Conservation (phyloP, 1,140 invertebrate species). For the Telenomus remus region DNA sequence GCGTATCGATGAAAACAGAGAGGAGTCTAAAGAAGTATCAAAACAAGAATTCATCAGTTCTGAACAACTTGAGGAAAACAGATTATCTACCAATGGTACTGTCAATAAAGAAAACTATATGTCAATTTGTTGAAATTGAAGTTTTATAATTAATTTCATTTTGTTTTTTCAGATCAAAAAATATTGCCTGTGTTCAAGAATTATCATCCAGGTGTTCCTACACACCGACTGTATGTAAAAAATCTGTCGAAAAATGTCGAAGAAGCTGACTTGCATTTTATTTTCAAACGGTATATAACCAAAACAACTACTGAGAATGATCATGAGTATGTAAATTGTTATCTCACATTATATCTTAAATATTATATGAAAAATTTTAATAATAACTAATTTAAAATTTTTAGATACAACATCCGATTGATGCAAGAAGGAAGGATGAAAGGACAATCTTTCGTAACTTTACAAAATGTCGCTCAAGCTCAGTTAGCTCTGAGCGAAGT, state of each 20-base stretch:
- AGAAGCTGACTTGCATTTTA: constrained; percentile 84
- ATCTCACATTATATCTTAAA: background rate
- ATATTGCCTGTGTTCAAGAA: constrained; percentile 89
- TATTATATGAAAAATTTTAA: constrained; percentile 6
- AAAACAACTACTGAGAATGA: constrained; percentile 74
- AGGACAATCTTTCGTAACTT: constrained; percentile 94
- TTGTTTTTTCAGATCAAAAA: constrained; percentile 80
- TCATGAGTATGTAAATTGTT: constrained; percentile 72
- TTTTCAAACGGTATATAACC: constrained; percentile 84
- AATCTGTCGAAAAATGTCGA: constrained; percentile 90
- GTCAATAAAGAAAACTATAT: constrained; percentile 2
- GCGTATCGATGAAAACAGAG: constrained; percentile 63
- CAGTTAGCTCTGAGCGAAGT: constrained; percentile 87
- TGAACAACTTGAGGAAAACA: constrained; percentile 81
- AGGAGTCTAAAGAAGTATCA: constrained; percentile 64
- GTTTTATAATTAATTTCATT: constrained; percentile 21
- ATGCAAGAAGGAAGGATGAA: constrained; percentile 98
- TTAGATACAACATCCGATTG: constrained; percentile 86
- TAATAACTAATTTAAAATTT: constrained; percentile 34
- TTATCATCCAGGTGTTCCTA: constrained; percentile 87
- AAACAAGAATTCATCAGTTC: constrained; percentile 78
- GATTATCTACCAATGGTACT: constrained; percentile 80
- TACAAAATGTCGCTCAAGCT: constrained; percentile 83
- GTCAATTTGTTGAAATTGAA: too few relatives aligned
- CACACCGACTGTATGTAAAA: constrained; percentile 92